Conservation (phyloP, 2,113 vertebrate species). For the Cromileptes altivelis region DNA sequence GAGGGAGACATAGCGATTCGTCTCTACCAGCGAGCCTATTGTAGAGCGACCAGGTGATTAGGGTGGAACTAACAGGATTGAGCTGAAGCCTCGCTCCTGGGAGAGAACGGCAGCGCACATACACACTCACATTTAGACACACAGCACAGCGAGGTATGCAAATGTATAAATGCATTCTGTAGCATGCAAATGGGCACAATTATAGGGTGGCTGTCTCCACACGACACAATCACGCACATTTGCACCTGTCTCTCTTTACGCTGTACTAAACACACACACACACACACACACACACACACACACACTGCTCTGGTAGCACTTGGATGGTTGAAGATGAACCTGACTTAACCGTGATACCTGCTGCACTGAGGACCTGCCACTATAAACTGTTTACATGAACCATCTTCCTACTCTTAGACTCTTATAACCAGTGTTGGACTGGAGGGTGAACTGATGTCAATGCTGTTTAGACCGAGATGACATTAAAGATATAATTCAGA, state of each 20-base stretch:
- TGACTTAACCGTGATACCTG: too few species aligned
- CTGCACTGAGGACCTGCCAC: not conserved
- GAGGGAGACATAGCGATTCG: constrained; percentile 41
- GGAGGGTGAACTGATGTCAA: too few species aligned
- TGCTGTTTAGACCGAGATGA: too few species aligned
- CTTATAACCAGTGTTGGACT: too few species aligned
- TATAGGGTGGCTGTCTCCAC: not conserved
- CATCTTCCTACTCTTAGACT: too few species aligned
- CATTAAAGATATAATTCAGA: too few species aligned
- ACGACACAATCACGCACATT: not conserved
- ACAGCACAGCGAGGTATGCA: not conserved
- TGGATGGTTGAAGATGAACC: too few species aligned
- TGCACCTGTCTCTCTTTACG: not conserved
- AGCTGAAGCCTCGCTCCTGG: constrained; percentile 25
- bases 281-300: not conserved
- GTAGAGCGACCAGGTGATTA: constrained; percentile 66
- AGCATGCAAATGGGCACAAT: not conserved
- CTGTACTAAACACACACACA: not conserved
- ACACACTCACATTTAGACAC: not conserved
- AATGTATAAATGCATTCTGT: not conserved
- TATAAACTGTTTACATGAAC: too few species aligned
- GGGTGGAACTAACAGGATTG: constrained; percentile 66
- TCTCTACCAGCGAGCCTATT: constrained; percentile 24
- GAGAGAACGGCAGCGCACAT: not conserved
- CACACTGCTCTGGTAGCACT: too few species aligned